Conservation (phyloP, 2,888 invertebrate genomes). For the Eumerus sabulonum region DNA sequence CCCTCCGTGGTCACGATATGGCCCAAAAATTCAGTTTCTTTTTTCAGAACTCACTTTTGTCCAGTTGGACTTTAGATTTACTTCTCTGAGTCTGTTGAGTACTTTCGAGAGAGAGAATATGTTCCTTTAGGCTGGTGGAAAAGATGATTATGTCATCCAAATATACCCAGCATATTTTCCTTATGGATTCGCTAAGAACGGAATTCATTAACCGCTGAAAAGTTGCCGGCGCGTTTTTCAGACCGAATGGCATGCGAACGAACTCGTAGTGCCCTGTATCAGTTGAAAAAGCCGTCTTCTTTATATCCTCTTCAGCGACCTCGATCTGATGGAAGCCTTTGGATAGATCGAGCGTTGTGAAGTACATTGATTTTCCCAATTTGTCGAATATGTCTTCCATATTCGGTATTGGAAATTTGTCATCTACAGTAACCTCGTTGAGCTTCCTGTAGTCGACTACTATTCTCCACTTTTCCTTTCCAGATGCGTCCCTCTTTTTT, state of each 20-base stretch:
- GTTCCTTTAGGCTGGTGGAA: too few species aligned
- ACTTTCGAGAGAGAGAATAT: background rate
- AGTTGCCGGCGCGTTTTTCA: conserved; percentile 8
- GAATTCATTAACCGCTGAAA: conserved; percentile 2
- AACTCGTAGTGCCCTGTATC: background rate
- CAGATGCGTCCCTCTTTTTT: conserved; percentile 26
- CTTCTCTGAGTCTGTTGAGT: conserved; percentile 38
- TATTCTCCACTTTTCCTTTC: conserved; percentile 31
- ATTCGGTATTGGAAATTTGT: conserved; percentile 21
- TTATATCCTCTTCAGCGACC: background rate
- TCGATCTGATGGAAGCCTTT: conserved; percentile 2
- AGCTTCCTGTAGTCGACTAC: conserved; percentile 30
- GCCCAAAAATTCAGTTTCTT: conserved; percentile 64
- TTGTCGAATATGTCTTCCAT: conserved; percentile 30
- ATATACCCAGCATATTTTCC: background rate
- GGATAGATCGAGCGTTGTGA: background rate
- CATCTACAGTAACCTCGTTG: too few species aligned
- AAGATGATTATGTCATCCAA: background rate
- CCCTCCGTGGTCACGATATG: conserved; percentile 71
- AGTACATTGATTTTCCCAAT: conserved; percentile 16
- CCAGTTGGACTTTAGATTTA: conserved; percentile 55
- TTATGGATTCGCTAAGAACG: conserved; percentile 3
- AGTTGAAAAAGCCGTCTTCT: background rate
- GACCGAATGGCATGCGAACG: conserved; percentile 2
- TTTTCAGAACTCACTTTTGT: conserved; percentile 28